Base-by-base conservation (phyloP, 2,888 invertebrate genomes). In the Brenthis daphne region DNA sequence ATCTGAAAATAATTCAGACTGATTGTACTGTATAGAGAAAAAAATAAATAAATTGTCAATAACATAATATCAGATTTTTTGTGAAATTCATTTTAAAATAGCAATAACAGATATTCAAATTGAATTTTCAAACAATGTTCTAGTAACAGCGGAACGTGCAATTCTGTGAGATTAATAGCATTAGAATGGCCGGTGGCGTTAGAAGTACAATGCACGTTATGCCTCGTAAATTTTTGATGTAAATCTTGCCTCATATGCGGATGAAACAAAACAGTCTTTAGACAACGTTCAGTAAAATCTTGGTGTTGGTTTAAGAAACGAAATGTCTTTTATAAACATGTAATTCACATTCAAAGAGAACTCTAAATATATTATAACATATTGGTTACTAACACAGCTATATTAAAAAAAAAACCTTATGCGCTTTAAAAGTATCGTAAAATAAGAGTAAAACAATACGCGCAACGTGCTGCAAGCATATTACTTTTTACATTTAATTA, bases 111-210 rank as follows among this genome's bases (percentile, higher is more conserved):
- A 63, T 43, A 24, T 60, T 61, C 51, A 72, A 71, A 68, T 68
- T 33, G 58, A 64, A 65, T 67, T 67, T 71, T 47, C 64, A 29
- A 57, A 68, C 55, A 63, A 57, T 68, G 68, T 64, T 68, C 47
- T 57, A 55, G 61, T 66, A 70, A 61, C 70, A 67, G 64, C 68
- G 65, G 64, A 70, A 69, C 65, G 50, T 64, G 69, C 74, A 72
- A 75, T 74, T 74, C 68, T 57, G 61, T 68, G 65, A 68, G 68
- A 75, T 74, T 74, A 75, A 75, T 74, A 69, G 69, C 69, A 65
- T 64, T 68, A 68, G 70, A 69, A 73, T 69, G 71, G 71, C 65
- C 74, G 70, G 69, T 74, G 72, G 74, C 72, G 71, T 69, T 68
- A 70, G 70, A 64, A 70, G 53, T 72, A 68, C 65, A 70, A 64